phyloP scores from a whole-genome alignment of 2,797 vertebrate species.

The Neopelma chrysocephalum region DNA sequence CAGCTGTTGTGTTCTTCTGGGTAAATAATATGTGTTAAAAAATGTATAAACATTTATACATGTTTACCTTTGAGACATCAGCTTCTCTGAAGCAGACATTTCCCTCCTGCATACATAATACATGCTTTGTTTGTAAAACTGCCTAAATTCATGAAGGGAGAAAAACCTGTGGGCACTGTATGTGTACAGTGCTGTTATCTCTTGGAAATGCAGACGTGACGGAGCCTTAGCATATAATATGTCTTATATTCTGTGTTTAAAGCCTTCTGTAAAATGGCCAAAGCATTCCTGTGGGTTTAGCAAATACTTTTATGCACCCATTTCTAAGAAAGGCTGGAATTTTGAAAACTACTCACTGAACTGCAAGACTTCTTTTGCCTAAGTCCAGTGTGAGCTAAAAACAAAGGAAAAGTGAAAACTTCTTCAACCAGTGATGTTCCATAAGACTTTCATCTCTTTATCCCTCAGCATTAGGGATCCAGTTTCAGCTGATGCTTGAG shows the following conservation, averaged over 20 bases:
- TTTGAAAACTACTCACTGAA: not conserved
- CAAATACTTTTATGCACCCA: not conserved
- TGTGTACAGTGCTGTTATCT: not conserved
- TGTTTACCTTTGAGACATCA: conserved; percentile 46
- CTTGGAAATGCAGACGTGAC: not conserved
- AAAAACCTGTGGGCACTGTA: not conserved
- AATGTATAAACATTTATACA: conserved; percentile 73
- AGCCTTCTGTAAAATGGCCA: not conserved
- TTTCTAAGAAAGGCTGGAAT: not conserved
- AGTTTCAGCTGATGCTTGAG: not conserved
- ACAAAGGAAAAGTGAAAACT: not conserved
- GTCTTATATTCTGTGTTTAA: not conserved
- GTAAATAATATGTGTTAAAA: conserved; percentile 71
- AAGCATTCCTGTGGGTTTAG: not conserved
- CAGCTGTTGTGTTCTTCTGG: conserved; percentile 68
- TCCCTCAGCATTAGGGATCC: not conserved
- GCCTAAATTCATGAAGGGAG: conserved; percentile 26
- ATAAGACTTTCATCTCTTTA: not conserved
- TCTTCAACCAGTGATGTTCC: not conserved
- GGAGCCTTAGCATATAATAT: not conserved
- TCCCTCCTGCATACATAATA: conserved; percentile 59
- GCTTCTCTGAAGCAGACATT: conserved; percentile 55
- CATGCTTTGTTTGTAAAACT: conserved; percentile 52
- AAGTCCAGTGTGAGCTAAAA: not conserved
- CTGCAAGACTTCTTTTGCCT: not conserved